Evolutionary conservation across 2,888 invertebrate genomes (phyloP).

Genomic region (Cetonia aurata): DNA sequence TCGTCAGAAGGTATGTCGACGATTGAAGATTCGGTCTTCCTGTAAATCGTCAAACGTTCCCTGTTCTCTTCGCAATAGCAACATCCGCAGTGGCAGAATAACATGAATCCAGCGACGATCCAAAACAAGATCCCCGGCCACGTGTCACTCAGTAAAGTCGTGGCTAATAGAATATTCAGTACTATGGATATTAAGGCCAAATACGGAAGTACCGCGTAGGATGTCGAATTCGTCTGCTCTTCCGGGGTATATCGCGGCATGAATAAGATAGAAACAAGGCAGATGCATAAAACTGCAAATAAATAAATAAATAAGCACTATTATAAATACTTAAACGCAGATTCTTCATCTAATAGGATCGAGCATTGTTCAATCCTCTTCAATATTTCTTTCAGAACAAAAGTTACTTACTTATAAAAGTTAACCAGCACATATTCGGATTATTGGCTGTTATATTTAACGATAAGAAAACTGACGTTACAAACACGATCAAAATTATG

Average conservation of each 20-base stretch:
- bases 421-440: constrained; percentile 56
- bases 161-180: constrained; percentile 67
- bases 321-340: too few species aligned
- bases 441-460: constrained; percentile 56
- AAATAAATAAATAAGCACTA: too few species aligned
- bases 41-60: constrained; percentile 42
- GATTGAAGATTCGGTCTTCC: constrained; percentile 55
- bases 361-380: too few species aligned
- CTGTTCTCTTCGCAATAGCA: constrained; percentile 62
- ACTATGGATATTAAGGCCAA: constrained; percentile 67
- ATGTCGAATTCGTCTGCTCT: constrained; percentile 55
- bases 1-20: constrained; percentile 57
- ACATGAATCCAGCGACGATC: constrained; percentile 68
- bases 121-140: constrained; percentile 75
- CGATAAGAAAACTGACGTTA: constrained; percentile 56
- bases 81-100: constrained; percentile 64
- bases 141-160: constrained; percentile 71
- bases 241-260: constrained; percentile 69
- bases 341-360: too few species aligned
- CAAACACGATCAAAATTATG: constrained; percentile 55
- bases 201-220: constrained; percentile 61
- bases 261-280: constrained; percentile 69
- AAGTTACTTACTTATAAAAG: constrained; percentile 55
- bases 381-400: background rate
- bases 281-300: constrained; percentile 68